Conservation (phyloP, 2,797 vertebrate genomes). For the Gobionotothen gibberifrons region DNA sequence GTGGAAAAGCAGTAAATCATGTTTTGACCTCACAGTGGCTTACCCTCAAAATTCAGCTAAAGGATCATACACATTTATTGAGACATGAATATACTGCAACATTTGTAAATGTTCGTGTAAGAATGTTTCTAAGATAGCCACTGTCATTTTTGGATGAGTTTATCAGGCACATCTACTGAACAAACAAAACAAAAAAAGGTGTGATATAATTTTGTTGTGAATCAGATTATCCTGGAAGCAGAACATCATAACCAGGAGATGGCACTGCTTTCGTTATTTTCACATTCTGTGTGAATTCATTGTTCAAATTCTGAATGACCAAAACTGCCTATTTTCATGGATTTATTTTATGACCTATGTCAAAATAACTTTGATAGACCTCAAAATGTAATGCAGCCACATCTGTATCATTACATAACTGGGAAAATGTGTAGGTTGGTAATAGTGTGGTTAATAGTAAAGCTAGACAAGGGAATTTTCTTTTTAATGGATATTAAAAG, state of each 20-base stretch:
- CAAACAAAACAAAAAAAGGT: not conserved
- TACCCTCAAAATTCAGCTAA: not conserved
- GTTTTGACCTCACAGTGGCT: not conserved
- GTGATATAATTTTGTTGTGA: too few relatives aligned
- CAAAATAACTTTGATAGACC: not conserved
- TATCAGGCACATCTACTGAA: slow-evolving; percentile 5
- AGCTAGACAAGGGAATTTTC: too few relatives aligned
- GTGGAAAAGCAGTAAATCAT: not conserved
- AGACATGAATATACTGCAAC: not conserved
- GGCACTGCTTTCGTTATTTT: not conserved
- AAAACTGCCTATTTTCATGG: not conserved
- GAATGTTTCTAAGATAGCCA: not conserved
- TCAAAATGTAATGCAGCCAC: not conserved
- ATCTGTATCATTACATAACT: not conserved
- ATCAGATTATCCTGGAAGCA: not conserved
- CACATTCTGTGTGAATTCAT: not conserved
- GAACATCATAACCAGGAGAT: not conserved
- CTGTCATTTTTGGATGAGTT: not conserved
- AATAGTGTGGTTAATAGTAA: too few relatives aligned
- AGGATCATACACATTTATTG: not conserved
- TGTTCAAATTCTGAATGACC: not conserved
- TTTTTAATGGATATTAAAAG: too few relatives aligned
- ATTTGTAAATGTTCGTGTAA: not conserved
- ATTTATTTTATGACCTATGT: not conserved
- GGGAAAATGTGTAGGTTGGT: too few relatives aligned